Evolutionary conservation across 1,140 invertebrate species (phyloP), one percentile per base, ranked within the genome.

Genomic region (Caenorhabditis brenneri): DNA sequence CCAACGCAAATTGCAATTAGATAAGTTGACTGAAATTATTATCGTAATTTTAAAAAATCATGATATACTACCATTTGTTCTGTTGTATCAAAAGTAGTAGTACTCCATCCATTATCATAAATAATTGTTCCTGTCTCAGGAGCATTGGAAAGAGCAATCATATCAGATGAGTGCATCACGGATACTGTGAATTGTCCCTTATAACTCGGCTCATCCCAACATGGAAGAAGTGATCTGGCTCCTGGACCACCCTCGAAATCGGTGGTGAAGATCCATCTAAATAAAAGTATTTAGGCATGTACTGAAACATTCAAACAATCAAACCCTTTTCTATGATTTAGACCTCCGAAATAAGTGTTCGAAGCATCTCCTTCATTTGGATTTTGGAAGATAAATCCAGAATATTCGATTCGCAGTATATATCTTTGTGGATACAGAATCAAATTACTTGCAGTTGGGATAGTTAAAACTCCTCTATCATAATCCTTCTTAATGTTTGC

Each of bases 201-300:
- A 55, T 86, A 86, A 24, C 53, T 85, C 0, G 85, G 85, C 33
- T 86, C 85, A 58, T 86, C 85, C 31, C 82, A 85, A 55, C 85
- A 86, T 27, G 85, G 85, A 24, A 85, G 78, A 24, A 86, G 58
- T 29, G 85, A 86, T 16, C 85, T 69, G n/a, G 79, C 51, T 0
- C 65, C 55, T n/a, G 85, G 42, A 12, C 84, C 85, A 46, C 79
- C 60, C 29, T 65, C 53, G 33, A 86, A 86, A 24, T 80, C 69
- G 10, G 85, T 86, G 16, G 49, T 65, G 12, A 86, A 79, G n/a
- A 86, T 81, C 46, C 49, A 81, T 33, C 84, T 82, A 31, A 36
- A 65, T n/a, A n/a, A n/a, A n/a, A n/a, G n/a, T n/a, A n/a, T n/a
- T n/a, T n/a, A n/a, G n/a, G n/a, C n/a, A n/a, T n/a, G n/a, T n/a